phyloP scores from a whole-genome alignment of 2,113 vertebrate genomes.

The Atractosteus spatula region DNA sequence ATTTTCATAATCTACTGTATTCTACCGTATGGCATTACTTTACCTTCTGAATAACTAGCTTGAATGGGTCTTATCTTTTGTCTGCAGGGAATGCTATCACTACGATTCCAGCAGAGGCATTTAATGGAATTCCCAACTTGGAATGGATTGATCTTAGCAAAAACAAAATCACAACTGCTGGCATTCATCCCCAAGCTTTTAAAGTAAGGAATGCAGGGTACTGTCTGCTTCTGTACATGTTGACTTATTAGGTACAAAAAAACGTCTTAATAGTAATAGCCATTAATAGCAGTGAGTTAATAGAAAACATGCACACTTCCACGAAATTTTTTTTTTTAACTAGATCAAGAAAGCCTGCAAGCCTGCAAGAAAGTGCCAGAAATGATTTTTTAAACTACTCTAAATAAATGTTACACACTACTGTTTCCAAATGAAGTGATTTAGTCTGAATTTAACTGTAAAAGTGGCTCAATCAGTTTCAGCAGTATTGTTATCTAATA shows the following conservation, averaged over 20 bases:
- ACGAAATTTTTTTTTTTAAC: no score
- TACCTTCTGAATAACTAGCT: background rate
- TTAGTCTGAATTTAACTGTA: no score
- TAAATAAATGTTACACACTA: no score
- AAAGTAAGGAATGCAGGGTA: conserved; percentile 66
- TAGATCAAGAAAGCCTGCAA: no score
- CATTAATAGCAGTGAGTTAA: background rate
- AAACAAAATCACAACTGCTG: conserved; percentile 78
- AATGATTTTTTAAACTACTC: no score
- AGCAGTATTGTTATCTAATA: no score
- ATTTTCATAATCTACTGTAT: no score
- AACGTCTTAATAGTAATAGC: background rate
- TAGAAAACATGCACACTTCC: no score
- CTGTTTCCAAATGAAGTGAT: no score
- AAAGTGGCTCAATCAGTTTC: no score
- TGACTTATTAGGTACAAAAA: background rate
- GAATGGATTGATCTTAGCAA: conserved; percentile 92
- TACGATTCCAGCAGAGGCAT: conserved; percentile 79
- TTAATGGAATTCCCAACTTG: conserved; percentile 89
- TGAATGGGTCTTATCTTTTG: background rate
- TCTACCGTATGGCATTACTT: no score
- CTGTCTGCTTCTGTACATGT: background rate
- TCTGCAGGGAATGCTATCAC: conserved; percentile 82
- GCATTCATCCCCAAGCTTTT: conserved; percentile 75
- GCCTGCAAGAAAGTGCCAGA: no score